Evolutionary conservation across 2,888 invertebrate genomes (phyloP).

Genomic region (Horisme vitalbata): DNA sequence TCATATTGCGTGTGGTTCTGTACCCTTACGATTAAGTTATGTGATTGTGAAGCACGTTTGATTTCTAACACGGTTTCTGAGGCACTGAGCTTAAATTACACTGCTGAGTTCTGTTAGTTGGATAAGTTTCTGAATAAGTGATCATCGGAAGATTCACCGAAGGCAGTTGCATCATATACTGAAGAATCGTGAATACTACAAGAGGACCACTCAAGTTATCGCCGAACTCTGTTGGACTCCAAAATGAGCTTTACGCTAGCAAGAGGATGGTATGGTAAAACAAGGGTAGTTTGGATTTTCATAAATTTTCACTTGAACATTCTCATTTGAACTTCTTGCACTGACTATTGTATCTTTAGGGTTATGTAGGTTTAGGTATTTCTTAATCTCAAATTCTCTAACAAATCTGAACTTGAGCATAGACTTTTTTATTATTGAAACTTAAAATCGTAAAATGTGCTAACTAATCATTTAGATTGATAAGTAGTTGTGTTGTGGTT

Average conservation of each 20-base stretch:
- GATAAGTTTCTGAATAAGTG: neutral
- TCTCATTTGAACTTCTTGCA: constrained; percentile 3
- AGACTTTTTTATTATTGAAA: too few relatives aligned
- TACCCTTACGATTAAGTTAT: constrained; percentile 57
- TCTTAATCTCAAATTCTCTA: neutral
- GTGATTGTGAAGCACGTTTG: constrained; percentile 3
- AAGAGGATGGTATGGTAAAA: neutral
- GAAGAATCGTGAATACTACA: neutral
- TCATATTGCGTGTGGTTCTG: constrained; percentile 60
- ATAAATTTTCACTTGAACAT: neutral
- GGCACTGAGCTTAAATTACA: constrained; percentile 2
- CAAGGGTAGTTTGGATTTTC: constrained; percentile 1
- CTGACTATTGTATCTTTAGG: constrained; percentile 30
- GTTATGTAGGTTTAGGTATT: constrained; percentile 9
- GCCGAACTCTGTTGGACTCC: neutral
- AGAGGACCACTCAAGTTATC: neutral
- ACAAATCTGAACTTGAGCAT: too few relatives aligned
- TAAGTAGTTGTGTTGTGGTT: too few relatives aligned
- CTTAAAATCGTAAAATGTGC: too few relatives aligned
- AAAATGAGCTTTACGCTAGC: neutral
- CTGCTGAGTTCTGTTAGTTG: neutral
- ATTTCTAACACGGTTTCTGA: constrained; percentile 1
- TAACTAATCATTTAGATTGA: too few relatives aligned
- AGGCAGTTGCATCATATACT: neutral
- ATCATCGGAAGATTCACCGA: neutral